Evolutionary conservation across 2,888 invertebrate genomes (phyloP).

Genomic region (Troglohyphantes excavatus): DNA sequence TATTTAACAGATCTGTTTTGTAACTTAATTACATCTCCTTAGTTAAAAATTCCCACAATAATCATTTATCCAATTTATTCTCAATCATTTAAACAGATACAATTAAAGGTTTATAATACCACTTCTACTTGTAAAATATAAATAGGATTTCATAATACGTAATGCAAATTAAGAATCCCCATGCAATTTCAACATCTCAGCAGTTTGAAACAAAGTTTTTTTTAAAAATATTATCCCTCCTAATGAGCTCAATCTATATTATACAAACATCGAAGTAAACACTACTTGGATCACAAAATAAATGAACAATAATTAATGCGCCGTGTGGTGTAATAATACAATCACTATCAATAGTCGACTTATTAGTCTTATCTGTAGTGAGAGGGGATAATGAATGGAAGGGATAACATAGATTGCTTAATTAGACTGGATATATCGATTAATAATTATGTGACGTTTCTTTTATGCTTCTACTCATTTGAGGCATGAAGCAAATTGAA

Average conservation of each 20-base stretch:
- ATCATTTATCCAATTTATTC: no score
- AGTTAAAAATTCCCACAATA: no score
- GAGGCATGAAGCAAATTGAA: neutral
- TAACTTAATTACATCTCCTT: no score
- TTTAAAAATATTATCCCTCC: constrained; percentile 4
- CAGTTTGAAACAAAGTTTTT: neutral
- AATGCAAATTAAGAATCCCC: no score
- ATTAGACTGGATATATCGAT: constrained; percentile 69
- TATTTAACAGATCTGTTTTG: no score
- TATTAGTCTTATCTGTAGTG: constrained; percentile 58
- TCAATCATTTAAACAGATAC: no score
- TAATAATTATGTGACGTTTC: constrained; percentile 56
- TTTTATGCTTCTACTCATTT: constrained; percentile 13
- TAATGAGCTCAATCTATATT: constrained; percentile 19
- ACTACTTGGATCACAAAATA: constrained; percentile 8
- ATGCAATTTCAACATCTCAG: no score
- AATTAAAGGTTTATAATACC: no score
- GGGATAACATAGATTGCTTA: constrained; percentile 64
- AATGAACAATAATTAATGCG: constrained; percentile 38
- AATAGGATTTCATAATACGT: no score
- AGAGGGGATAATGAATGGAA: constrained; percentile 54
- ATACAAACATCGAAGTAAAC: constrained; percentile 10
- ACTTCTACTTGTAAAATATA: no score
- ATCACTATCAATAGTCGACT: constrained; percentile 37
- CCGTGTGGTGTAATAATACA: constrained; percentile 57